Evolutionary conservation across 2,113 vertebrate species (phyloP).

Genomic region (Myotis yumanensis): DNA sequence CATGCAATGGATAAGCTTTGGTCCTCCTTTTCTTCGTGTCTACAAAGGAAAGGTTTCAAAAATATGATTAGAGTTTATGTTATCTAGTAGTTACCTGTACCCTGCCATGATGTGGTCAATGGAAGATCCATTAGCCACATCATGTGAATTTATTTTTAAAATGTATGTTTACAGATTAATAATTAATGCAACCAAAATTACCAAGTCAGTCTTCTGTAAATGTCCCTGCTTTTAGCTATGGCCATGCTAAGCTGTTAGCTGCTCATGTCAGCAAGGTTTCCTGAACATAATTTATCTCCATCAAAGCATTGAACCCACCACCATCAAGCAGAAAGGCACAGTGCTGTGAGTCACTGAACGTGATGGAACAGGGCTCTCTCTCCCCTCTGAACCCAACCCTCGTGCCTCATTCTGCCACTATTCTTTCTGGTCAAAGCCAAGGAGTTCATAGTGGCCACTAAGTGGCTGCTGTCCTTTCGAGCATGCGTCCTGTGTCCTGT

Average conservation of each 20-base stretch:
- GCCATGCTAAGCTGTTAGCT: not conserved
- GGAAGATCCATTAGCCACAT: not conserved
- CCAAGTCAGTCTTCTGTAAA: not conserved
- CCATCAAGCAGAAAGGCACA: not conserved
- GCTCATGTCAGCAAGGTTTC: not conserved
- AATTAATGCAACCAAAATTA: conserved; percentile 12
- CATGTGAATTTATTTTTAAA: not conserved
- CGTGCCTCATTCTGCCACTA: not conserved
- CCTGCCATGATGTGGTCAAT: not conserved
- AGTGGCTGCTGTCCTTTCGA: not conserved
- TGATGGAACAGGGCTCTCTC: not conserved
- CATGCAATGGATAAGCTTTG: not conserved
- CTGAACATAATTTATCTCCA: not conserved
- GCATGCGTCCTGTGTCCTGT: conserved; percentile 23
- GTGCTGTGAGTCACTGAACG: not conserved
- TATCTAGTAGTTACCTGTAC: not conserved
- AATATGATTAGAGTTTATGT: not conserved
- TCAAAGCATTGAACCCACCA: not conserved
- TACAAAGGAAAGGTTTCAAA: not conserved
- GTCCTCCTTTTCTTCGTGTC: not conserved
- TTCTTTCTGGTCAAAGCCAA: not conserved
- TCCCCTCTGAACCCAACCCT: not conserved
- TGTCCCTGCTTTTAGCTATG: not conserved
- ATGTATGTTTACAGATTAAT: not conserved
- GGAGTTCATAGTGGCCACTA: not conserved